A percentile compares a stretch with the other conserved stretches of the same genome.
These are phyloP conservation scores for Malacoraja senta DNA, from an alignment of 2,797 vertebrate species.

Conservation along the genomic window DNA sequence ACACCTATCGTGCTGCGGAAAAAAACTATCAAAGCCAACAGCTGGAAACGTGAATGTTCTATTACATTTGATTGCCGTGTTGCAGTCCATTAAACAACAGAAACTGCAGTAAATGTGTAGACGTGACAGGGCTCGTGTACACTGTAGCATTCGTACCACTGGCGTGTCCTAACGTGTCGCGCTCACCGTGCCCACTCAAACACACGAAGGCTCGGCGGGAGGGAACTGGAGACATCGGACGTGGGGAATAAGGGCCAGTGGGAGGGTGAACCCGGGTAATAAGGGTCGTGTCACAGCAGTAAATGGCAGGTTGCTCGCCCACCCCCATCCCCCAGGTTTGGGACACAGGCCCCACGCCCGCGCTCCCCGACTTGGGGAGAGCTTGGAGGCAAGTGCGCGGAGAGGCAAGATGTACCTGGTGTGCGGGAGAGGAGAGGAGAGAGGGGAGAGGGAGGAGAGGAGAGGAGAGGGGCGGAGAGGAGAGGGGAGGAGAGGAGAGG, in stretches of 20 bases:
- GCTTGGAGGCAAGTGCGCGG: constrained; percentile 45
- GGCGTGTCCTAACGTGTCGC: too few species aligned
- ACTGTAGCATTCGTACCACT: too few species aligned
- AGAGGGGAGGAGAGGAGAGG: too few species aligned
- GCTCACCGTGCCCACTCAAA: too few species aligned
- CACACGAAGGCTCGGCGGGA: too few species aligned
- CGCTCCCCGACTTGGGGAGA: constrained; percentile 45
- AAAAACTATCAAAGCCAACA: not conserved
- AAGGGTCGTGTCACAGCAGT: constrained; percentile 72
- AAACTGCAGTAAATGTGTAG: not conserved
- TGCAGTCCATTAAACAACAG: constrained; percentile 5
- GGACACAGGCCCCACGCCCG: constrained; percentile 61
- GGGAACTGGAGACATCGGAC: too few species aligned
- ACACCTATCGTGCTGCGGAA: too few species aligned
- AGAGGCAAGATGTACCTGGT: constrained; percentile 43
- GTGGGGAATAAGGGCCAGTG: too few species aligned
- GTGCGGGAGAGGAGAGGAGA: constrained; percentile 30
- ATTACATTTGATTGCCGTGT: not conserved
- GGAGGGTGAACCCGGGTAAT: constrained; percentile 44
- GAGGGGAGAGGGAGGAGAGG: constrained; percentile 10
- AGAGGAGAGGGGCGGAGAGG: too few species aligned
- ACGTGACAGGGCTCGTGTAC: not conserved
- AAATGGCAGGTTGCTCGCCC: constrained; percentile 84
- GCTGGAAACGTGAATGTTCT: not conserved
- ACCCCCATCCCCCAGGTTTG: constrained; percentile 62